Conservation (phyloP, 2,113 vertebrate species). For the Zosterops borbonicus region DNA sequence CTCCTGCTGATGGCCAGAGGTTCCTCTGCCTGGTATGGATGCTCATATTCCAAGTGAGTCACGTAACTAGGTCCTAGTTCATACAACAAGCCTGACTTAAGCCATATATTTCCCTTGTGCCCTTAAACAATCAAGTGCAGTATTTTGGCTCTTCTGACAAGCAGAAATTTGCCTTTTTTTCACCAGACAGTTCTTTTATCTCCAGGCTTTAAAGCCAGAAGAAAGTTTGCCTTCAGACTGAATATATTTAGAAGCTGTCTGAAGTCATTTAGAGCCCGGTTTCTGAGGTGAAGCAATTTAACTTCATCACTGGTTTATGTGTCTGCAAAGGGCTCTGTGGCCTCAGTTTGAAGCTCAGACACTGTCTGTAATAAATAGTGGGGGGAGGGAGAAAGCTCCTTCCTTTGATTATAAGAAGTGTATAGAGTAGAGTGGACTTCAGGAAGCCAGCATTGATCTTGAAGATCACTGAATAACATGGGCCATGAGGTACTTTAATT, state of each 20-base stretch:
- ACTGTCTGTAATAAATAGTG: conserved; percentile 19
- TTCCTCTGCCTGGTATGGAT: neutral
- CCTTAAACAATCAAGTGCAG: neutral
- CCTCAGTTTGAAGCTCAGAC: conserved; percentile 38
- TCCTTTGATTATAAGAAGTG: conserved; percentile 32
- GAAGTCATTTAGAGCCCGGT: conserved; percentile 29
- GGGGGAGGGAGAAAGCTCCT: neutral
- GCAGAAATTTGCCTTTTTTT: neutral
- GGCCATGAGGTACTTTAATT: neutral
- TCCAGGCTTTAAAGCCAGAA: conserved; percentile 21
- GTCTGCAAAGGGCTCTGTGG: neutral
- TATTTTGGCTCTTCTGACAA: neutral
- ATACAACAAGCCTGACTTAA: neutral
- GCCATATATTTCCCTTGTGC: neutral
- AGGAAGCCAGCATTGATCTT: conserved; percentile 50
- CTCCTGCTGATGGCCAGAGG: neutral
- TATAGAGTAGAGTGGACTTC: conserved; percentile 30
- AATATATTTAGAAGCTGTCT: conserved; percentile 35
- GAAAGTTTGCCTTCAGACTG: conserved; percentile 12
- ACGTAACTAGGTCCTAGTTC: neutral
- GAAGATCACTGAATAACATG: neutral
- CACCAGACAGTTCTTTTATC: conserved; percentile 5
- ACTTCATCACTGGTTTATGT: neutral
- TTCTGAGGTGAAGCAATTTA: conserved; percentile 44
- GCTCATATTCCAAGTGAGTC: neutral